These are phyloP conservation scores for Phocides pigmalion DNA, from an alignment of 1,140 invertebrate genomes.

Conservation along the genomic window DNA sequence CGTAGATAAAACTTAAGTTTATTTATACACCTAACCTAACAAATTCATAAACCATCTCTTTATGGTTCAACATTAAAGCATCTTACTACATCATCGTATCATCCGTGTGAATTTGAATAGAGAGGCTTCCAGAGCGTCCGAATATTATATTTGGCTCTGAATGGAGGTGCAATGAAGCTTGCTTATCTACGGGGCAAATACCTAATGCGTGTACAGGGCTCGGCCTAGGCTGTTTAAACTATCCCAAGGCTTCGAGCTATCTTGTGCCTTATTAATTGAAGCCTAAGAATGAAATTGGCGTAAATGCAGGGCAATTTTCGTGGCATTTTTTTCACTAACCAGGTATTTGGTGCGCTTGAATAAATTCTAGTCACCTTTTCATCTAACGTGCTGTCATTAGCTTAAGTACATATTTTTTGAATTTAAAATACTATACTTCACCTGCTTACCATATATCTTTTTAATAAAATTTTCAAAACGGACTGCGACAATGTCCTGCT, in stretches of 20 bases:
- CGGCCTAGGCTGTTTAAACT: constrained; percentile 2
- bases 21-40: no score
- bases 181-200: constrained; percentile 36
- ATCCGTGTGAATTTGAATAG: constrained; percentile 10
- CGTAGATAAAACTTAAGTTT: no score
- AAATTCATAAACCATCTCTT: background rate
- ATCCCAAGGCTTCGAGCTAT: background rate
- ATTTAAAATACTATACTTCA: background rate
- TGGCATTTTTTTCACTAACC: background rate
- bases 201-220: constrained; percentile 20
- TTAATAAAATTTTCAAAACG: no score
- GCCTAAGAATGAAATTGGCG: background rate
- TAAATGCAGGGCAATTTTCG: background rate
- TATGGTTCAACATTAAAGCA: constrained; percentile 3
- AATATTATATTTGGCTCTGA: constrained; percentile 25
- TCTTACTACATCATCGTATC: constrained; percentile 13
- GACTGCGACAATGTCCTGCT: no score
- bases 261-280: background rate
- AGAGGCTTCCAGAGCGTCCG: constrained; percentile 14
- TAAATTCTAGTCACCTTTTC: constrained; percentile 15
- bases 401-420: background rate
- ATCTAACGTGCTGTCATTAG: constrained; percentile 3
- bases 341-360: constrained; percentile 17
- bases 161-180: constrained; percentile 43
- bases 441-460: no score